Evolutionary conservation across 2,888 invertebrate genomes (phyloP), one percentile per base, ranked within the genome.

Genomic region (Saturnia japonica): DNA sequence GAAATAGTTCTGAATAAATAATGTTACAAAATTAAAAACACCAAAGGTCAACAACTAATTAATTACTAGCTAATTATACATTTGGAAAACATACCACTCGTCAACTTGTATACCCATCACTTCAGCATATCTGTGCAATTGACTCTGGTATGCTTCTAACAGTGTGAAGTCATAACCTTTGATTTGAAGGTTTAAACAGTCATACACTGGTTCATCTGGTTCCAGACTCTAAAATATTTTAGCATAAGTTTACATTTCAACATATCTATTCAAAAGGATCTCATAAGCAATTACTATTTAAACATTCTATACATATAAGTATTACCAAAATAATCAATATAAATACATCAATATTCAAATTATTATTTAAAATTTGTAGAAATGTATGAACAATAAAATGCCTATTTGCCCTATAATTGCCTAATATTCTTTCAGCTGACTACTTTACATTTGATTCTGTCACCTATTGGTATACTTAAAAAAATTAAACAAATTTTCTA

Each of bases 91-190:
- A 72, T 75, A 96, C 97, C 96, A 95, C 76, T 97, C 96, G 75
- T 96, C 96, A 3, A 98, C 96, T 81, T 97, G 96, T 70, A 98
- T 86, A 28, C 96, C 96, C 94, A 98, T 95, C 70, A 95, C 94
- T 79, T 96, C 95, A 12, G 97, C 96, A 78, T 96, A 90, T 80
- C 95, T 95, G 81, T 97, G 96, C 51, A 98, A 92, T 84, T 96
- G 96, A 79, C 95, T 96, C 83, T 97, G 97, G 84, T 96, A 98
- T 74, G 94, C 95, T 90, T 99, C 99, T 70, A 99, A 86, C 8
- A 97, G 81, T 6, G 97, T 95, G 89, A 94, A 99, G 85, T 98
- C 97, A 86, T 98, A 97, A 1, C 98, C 97, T 82, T 95, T 96
- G 64, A 99, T 88, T 89, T 97, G 96, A 34, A 99, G 92, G 86